Evolutionary conservation across 2,888 invertebrate genomes (phyloP).

Genomic region (Drosophila koepferae): DNA sequence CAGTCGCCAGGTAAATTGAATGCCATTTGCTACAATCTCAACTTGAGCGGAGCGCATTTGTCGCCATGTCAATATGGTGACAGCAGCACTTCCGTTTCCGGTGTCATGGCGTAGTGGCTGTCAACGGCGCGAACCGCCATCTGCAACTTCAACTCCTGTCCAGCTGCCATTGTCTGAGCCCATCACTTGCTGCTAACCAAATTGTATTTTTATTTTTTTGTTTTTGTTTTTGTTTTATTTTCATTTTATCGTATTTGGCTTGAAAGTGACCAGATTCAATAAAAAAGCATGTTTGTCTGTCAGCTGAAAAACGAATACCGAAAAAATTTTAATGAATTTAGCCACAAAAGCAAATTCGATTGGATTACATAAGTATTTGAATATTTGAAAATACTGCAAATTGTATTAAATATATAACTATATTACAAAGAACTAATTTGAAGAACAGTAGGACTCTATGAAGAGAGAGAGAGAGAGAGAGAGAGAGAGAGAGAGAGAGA

Average conservation of each 20-base stretch:
- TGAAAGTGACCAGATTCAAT: conserved; percentile 64
- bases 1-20: conserved; percentile 58
- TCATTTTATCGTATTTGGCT: conserved; percentile 64
- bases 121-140: conserved; percentile 32
- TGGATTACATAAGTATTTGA: too few species aligned
- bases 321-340: conserved; percentile 45
- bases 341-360: conserved; percentile 49
- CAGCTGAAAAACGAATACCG: conserved; percentile 3
- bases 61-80: conserved; percentile 78
- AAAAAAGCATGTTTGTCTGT: conserved; percentile 40
- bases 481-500: too few species aligned
- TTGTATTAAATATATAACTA: too few species aligned
- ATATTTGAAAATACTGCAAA: too few species aligned
- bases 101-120: conserved; percentile 49
- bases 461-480: too few species aligned
- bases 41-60: conserved; percentile 67
- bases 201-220: conserved; percentile 30
- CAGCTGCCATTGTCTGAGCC: conserved; percentile 44
- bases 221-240: conserved; percentile 8
- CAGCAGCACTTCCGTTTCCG: conserved; percentile 78
- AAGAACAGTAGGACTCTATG: too few species aligned
- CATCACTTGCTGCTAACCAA: conserved; percentile 59
- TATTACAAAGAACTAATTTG: background rate
- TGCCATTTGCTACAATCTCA: conserved; percentile 73
- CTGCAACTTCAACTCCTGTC: conserved; percentile 30